Conservation (phyloP, 2,113 vertebrate species). For the Hydrochoerus hydrochaeris region DNA sequence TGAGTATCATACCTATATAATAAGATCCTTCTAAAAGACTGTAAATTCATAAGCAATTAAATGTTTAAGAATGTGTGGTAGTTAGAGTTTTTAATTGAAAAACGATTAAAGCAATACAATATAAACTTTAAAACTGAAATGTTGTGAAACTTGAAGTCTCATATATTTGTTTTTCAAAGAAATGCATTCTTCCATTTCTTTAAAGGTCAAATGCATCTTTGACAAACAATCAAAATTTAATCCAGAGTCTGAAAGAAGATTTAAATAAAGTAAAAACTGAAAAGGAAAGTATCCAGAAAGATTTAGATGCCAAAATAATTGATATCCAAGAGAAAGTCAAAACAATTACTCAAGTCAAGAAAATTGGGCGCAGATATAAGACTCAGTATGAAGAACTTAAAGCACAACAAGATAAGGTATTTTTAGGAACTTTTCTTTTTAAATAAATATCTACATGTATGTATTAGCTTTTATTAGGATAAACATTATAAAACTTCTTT, state of each 20-base stretch:
- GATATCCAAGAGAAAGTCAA: slow-evolving; percentile 94
- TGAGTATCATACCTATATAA: neutral
- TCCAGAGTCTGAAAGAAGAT: slow-evolving; percentile 92
- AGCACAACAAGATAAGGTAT: slow-evolving; percentile 94
- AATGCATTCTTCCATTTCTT: neutral
- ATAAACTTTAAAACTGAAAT: neutral
- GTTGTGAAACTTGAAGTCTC: slow-evolving; percentile 34
- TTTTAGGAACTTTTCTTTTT: neutral
- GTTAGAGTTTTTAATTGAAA: slow-evolving; percentile 44
- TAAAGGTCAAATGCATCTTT: slow-evolving; percentile 90
- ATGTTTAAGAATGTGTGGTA: neutral
- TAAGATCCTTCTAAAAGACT: slow-evolving; percentile 3
- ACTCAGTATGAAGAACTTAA: slow-evolving; percentile 98
- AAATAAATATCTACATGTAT: neutral
- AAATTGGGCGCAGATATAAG: slow-evolving; percentile 97
- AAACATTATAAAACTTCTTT: neutral
- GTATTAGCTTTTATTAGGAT: neutral
- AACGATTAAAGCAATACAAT: neutral
- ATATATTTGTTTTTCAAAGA: slow-evolving; percentile 12
- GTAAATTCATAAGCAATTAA: neutral
- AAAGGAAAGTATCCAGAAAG: slow-evolving; percentile 91
- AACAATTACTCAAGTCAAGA: slow-evolving; percentile 98
- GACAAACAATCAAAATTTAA: slow-evolving; percentile 91
- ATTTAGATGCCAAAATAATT: slow-evolving; percentile 89
- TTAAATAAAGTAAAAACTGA: slow-evolving; percentile 89